phyloP scores from a whole-genome alignment of 1,140 invertebrate genomes.

The Pentalonia nigronervosa region DNA sequence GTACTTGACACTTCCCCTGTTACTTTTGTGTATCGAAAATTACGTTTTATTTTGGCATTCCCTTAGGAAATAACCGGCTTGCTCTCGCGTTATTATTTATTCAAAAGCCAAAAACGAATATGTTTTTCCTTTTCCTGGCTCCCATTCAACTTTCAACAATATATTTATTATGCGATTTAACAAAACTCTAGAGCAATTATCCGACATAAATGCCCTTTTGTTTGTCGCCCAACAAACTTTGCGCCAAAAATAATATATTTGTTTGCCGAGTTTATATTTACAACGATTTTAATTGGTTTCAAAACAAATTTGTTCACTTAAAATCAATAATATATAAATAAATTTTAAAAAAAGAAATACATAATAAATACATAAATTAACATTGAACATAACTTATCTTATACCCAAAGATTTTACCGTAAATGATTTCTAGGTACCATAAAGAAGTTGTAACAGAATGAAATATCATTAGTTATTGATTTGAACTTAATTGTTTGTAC shows the following conservation, averaged over 20 bases:
- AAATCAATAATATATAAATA: not conserved
- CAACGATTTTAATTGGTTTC: slow-evolving; percentile 48
- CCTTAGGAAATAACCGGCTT: slow-evolving; percentile 56
- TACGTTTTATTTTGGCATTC: slow-evolving; percentile 56
- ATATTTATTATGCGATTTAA: slow-evolving; percentile 57
- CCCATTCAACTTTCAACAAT: slow-evolving; percentile 55
- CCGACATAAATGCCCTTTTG: slow-evolving; percentile 50
- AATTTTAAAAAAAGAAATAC: not conserved
- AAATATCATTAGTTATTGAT: not conserved
- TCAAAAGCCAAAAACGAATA: slow-evolving; percentile 58
- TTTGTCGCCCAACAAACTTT: slow-evolving; percentile 48
- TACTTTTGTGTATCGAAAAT: slow-evolving; percentile 57
- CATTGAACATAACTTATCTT: not conserved
- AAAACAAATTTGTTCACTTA: not conserved
- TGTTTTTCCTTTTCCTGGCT: slow-evolving; percentile 57
- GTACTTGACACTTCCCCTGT: slow-evolving; percentile 44
- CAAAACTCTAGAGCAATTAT: slow-evolving; percentile 55
- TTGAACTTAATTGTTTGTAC: too few relatives aligned
- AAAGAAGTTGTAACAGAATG: not conserved
- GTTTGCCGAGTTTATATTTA: not conserved
- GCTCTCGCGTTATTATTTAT: slow-evolving; percentile 58
- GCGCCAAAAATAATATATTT: slow-evolving; percentile 55
- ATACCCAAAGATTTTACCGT: not conserved
- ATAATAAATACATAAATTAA: not conserved
- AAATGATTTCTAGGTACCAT: not conserved